Evolutionary conservation across 1,140 invertebrate species (phyloP), one percentile per base, ranked within the genome.

Genomic region (Lepidurus arcticus): DNA sequence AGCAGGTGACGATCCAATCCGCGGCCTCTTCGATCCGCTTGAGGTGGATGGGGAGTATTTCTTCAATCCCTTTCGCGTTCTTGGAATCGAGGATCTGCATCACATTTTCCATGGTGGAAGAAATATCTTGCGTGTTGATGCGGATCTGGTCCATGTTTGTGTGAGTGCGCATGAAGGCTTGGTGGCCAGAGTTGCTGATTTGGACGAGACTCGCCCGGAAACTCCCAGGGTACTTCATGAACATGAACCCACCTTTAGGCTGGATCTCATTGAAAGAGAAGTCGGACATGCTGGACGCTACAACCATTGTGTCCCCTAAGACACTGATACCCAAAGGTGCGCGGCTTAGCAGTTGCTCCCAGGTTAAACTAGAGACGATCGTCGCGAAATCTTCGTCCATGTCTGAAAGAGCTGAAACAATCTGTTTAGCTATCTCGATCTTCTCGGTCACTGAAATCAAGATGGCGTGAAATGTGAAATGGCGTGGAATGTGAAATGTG

Each of bases 101-200:
- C 9, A 73, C 77, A 34, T 78, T 16, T 43, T 78, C 73, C 77
- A 78, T 78, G 77, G 73, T 73, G 42, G 26, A 34, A 13, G 45
- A 53, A 42, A 78, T 73, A 21, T 73, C 16, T 24, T 21, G 42
- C 7, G 77, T 78, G 8, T 47, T 10, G 0, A 78, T 9, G 9
- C 65, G 65, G 53, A 78, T 78, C 77, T 78, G 73, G 65, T 78
- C 65, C 77, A 78, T 78, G 77, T 78, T 75, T 24, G 44, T 78
- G 65, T 78, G 77, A 6, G 77, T 53, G n/a, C 13, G 10, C 34
- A 42, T 78, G 77, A 78, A 78, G 16, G 77, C 77, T 43, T 21
- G 1, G n/a, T 47, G 34, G 13, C 47, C 77, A 9, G 43, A 42
- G 53, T 78, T 78, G 53, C 53, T 53, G 53, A 78, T 78, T 26